These are phyloP conservation scores for Arion vulgaris DNA, from an alignment of 1,140 invertebrate species.

Conservation along the genomic window DNA sequence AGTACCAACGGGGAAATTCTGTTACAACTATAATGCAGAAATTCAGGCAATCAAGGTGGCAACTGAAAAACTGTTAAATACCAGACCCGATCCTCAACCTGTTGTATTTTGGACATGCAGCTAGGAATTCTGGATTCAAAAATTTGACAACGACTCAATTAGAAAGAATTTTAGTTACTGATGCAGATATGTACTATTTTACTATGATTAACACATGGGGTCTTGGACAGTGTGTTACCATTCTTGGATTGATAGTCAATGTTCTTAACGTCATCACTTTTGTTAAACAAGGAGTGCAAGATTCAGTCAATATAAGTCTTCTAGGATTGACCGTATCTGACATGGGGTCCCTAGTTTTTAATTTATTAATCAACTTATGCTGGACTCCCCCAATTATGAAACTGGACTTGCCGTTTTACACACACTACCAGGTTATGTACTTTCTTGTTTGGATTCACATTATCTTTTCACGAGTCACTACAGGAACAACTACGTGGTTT, in stretches of 20 bases:
- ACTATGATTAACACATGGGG: neutral
- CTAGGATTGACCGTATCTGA: conserved; percentile 1
- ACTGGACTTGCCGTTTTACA: neutral
- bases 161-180: neutral
- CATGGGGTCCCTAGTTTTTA: neutral
- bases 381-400: neutral
- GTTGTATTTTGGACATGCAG: too few species aligned
- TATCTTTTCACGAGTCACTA: neutral
- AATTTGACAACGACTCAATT: too few species aligned
- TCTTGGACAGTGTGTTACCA: neutral
- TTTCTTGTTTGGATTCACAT: neutral
- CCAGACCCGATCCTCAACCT: too few species aligned
- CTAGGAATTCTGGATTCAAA: neutral
- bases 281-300: neutral
- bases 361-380: neutral
- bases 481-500: neutral
- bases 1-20: too few species aligned
- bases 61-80: too few species aligned
- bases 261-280: conserved; percentile 1
- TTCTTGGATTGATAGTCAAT: conserved; percentile 1
- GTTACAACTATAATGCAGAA: too few species aligned
- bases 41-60: too few species aligned
- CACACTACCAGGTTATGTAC: neutral
- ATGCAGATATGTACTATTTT: neutral
- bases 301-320: conserved; percentile 27